Conservation (phyloP, 1,140 invertebrate genomes). For the Drosophila tropicalis region DNA sequence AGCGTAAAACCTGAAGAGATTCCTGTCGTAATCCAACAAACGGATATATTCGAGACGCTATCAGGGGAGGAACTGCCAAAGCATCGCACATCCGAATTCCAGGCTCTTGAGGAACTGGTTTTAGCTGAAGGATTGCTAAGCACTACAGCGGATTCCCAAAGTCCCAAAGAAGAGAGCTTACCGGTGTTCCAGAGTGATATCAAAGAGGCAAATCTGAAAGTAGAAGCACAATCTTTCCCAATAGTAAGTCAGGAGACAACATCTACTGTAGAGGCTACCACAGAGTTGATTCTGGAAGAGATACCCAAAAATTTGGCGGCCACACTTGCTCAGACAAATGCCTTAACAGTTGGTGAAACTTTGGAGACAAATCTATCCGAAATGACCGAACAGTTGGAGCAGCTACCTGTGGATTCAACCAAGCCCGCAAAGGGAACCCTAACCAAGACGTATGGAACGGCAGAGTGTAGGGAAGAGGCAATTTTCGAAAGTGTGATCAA, state of each 20-base stretch:
- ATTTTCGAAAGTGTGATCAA: conserved; percentile 40
- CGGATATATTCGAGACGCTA: conserved; percentile 54
- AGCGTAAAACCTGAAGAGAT: conserved; percentile 38
- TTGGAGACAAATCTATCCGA: conserved; percentile 45
- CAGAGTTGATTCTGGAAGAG: conserved; percentile 3
- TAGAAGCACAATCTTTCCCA: conserved; percentile 43
- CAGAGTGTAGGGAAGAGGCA: conserved; percentile 37
- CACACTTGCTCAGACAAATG: conserved; percentile 25
- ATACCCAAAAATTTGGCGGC: conserved; percentile 33
- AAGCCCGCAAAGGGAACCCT: conserved; percentile 48
- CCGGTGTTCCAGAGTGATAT: conserved; percentile 32
- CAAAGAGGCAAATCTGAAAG: conserved; percentile 35
- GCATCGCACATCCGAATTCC: conserved; percentile 10
- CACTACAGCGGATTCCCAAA: conserved; percentile 57
- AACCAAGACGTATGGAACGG: conserved; percentile 31
- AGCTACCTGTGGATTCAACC: conserved; percentile 18
- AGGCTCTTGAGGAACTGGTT: conserved; percentile 39
- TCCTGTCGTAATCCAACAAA: conserved; percentile 87
- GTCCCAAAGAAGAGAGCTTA: conserved; percentile 56
- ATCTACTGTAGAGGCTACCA: conserved; percentile 25
- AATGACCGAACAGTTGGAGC: conserved; percentile 33
- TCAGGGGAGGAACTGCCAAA: background rate
- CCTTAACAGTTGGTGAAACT: conserved; percentile 53
- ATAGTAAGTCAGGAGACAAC: conserved; percentile 46
- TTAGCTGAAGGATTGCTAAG: conserved; percentile 50